phyloP scores from a whole-genome alignment of 1,140 invertebrate genomes.

The Luehdorfia chinensis region DNA sequence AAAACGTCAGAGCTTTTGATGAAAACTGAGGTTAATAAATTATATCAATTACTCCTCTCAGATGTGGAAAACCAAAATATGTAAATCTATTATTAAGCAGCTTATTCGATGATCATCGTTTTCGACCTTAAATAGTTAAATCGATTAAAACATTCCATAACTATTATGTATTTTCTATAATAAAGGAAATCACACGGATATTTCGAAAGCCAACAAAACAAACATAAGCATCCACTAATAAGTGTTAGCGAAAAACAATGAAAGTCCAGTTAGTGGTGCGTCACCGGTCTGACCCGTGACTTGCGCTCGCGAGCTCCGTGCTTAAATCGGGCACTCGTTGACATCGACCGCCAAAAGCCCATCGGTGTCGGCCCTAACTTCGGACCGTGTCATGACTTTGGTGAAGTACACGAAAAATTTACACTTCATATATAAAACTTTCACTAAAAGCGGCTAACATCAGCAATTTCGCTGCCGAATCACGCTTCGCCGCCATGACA shows the following conservation, averaged over 20 bases:
- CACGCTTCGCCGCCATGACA: neutral
- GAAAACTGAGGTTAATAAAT: conserved; percentile 10
- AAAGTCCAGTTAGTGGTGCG: conserved; percentile 42
- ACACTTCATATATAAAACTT: conserved; percentile 1
- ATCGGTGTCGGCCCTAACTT: too few relatives aligned
- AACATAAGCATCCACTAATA: conserved; percentile 64
- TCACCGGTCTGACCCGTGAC: conserved; percentile 33
- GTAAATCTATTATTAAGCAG: conserved; percentile 1
- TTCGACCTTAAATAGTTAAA: conserved; percentile 41
- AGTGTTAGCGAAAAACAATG: conserved; percentile 62
- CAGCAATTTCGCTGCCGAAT: conserved; percentile 6
- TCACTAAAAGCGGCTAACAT: neutral
- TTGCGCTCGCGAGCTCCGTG: conserved; percentile 14
- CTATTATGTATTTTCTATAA: conserved; percentile 55
- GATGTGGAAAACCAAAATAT: neutral
- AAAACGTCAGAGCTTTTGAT: conserved; percentile 6
- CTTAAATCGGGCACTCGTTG: too few relatives aligned
- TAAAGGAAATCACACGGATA: conserved; percentile 71
- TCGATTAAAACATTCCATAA: conserved; percentile 68
- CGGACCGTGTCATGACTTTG: conserved; percentile 3
- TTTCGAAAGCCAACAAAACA: conserved; percentile 72
- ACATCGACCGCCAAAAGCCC: too few relatives aligned
- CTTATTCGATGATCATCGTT: conserved; percentile 24
- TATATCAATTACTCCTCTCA: conserved; percentile 7
- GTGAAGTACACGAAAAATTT: conserved; percentile 6